Base-by-base conservation (phyloP, 2,113 vertebrate genomes). In the Collichthys lucidus region DNA sequence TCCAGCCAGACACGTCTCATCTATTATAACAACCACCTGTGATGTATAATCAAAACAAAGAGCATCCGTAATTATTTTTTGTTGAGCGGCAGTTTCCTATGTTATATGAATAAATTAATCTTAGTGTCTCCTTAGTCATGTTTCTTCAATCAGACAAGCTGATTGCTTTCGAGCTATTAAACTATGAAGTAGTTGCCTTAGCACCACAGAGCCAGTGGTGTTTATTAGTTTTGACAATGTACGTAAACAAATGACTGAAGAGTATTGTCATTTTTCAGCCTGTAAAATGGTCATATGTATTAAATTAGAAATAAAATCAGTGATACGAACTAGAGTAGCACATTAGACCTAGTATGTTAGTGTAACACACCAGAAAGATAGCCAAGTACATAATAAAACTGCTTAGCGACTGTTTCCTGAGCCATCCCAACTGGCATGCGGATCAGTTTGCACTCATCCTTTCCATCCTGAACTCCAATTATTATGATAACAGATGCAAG, bases 171-270 rank as follows among this genome's bases (percentile, higher is more conserved):
- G 81, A 80, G 29, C 77, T 68, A 26, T 83, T 81, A 2, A 72
- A 84, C 70, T 60, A 72, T 76, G 53, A 91, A 70, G 77, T 79
- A 89, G 63, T 80, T 91, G 93, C 92, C 91, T 90, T 92, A 84
- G 77, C 82, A 73, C 79, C 86, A 76, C 84, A 55, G 53, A 88
- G 81, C 66, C 80, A 80, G 29, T 84, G 72, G 75, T 83, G 72
- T 82, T 78, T 73, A 86, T 80, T 60, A 67, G 64, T 83, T 83
- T 67, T 53, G 35, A 68, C 56, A 68, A 59, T 42, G 50, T 79
- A 62, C 62, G 46, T 26, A 74, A 85, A 88, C 64, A 12, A 78
- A 77, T 61, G 70, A 67, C 50, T 52, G 59, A 67, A 1, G 14
- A 61, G 53, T 56, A 73, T 44, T 40, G 17, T 74, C 24, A 19